These are phyloP conservation scores for Lochmaea crataegi DNA, from an alignment of 2,888 invertebrate species.

Conservation along the genomic window DNA sequence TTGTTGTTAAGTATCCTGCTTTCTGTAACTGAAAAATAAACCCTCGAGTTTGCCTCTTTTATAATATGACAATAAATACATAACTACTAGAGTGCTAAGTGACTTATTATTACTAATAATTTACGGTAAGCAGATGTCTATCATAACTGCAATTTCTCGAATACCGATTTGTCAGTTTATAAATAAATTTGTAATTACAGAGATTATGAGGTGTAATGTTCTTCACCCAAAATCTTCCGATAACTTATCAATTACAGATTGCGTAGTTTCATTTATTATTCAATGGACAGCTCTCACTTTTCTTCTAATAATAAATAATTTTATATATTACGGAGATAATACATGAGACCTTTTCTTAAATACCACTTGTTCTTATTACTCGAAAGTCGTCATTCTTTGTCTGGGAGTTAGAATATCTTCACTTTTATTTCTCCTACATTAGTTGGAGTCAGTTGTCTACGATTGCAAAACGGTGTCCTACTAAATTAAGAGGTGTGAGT, in stretches of 20 bases:
- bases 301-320: slow-evolving; percentile 26
- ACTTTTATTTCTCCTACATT: slow-evolving; percentile 30
- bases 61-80: no score
- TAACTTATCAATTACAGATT: slow-evolving; percentile 3
- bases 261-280: slow-evolving; percentile 3
- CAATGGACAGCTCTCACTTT: not conserved
- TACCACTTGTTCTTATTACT: slow-evolving; percentile 52
- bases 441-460: slow-evolving; percentile 13
- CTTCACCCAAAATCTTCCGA: not conserved
- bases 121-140: no score
- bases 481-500: slow-evolving; percentile 19
- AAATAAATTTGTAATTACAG: no score
- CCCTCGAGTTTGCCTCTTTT: no score
- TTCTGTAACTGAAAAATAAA: no score
- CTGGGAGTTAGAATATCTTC: slow-evolving; percentile 44
- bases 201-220: slow-evolving; percentile 1
- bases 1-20: no score
- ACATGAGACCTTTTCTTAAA: slow-evolving; percentile 47
- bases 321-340: slow-evolving; percentile 32
- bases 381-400: slow-evolving; percentile 33
- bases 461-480: slow-evolving; percentile 18
- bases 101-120: no score
- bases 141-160: no score
- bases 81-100: no score
- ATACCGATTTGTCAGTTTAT: no score